Conservation (phyloP, 1,140 invertebrate genomes). For the Hyposmocoma kahamanoa region DNA sequence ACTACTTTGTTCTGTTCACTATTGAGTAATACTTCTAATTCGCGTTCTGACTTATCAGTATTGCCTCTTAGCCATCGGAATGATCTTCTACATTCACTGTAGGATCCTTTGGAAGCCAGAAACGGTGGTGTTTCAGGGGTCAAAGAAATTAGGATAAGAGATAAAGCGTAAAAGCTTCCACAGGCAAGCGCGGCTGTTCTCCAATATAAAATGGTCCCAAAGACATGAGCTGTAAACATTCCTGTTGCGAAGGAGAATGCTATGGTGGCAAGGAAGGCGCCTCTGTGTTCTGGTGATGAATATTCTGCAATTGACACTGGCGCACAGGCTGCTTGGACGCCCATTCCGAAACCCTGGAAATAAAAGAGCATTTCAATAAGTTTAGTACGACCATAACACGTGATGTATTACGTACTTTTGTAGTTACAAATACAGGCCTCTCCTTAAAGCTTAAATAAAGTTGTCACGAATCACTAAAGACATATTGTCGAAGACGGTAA, state of each 20-base stretch:
- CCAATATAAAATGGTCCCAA: slow-evolving; percentile 58
- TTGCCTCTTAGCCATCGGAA: slow-evolving; percentile 51
- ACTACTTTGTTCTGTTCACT: slow-evolving; percentile 35
- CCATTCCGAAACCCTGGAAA: slow-evolving; percentile 63
- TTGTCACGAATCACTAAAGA: no score
- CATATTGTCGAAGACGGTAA: no score
- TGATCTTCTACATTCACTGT: slow-evolving; percentile 40
- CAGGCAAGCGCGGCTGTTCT: slow-evolving; percentile 50
- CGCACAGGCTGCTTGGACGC: slow-evolving; percentile 52
- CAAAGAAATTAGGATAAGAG: slow-evolving; percentile 43
- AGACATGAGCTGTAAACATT: slow-evolving; percentile 56
- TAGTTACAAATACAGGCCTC: no score
- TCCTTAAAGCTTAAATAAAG: no score
- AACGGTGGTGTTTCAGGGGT: slow-evolving; percentile 60
- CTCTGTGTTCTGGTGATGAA: slow-evolving; percentile 50
- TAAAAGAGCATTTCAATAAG: background rate
- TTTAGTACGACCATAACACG: no score
- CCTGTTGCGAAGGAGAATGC: slow-evolving; percentile 63
- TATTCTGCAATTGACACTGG: slow-evolving; percentile 62
- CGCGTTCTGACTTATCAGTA: slow-evolving; percentile 41
- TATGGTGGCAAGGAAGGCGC: slow-evolving; percentile 56
- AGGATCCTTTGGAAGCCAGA: slow-evolving; percentile 40
- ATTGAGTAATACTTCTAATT: slow-evolving; percentile 47
- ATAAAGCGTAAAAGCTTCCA: slow-evolving; percentile 46
- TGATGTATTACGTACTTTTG: no score